These are phyloP conservation scores for Labrus mixtus DNA, from an alignment of 2,113 vertebrate genomes.

Conservation along the genomic window DNA sequence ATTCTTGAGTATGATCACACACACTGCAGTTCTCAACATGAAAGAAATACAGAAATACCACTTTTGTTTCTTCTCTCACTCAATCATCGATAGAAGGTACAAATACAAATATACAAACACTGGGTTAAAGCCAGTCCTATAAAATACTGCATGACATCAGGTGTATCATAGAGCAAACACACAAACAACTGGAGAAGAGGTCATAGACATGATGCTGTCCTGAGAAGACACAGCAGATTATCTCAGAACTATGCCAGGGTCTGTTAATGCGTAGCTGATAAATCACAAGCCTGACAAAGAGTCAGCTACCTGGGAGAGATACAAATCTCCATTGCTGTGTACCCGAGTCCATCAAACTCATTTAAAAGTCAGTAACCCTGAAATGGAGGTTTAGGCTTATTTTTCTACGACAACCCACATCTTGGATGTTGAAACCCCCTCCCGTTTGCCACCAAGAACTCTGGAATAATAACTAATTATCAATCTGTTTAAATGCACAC, in stretches of 20 bases:
- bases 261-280: background rate
- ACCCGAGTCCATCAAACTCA: background rate
- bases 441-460: too few species aligned
- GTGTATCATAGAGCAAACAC: background rate
- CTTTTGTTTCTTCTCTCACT: background rate
- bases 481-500: too few species aligned
- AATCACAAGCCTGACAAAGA: background rate
- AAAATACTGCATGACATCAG: background rate
- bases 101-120: too few species aligned
- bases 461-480: too few species aligned
- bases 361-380: conserved; percentile 3
- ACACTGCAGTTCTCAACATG: background rate
- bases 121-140: background rate
- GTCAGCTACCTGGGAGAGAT: background rate
- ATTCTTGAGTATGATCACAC: conserved; percentile 25
- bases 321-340: background rate
- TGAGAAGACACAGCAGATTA: background rate
- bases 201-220: background rate
- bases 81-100: background rate
- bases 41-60: background rate
- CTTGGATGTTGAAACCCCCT: too few species aligned
- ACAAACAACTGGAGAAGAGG: background rate
- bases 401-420: conserved; percentile 2
- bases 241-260: too few species aligned
- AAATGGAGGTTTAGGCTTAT: conserved; percentile 11